A percentile compares a stretch with the other conserved stretches of the same genome.
Conservation (phyloP, 2,797 vertebrate species). For the Eutrigla gurnardus region DNA sequence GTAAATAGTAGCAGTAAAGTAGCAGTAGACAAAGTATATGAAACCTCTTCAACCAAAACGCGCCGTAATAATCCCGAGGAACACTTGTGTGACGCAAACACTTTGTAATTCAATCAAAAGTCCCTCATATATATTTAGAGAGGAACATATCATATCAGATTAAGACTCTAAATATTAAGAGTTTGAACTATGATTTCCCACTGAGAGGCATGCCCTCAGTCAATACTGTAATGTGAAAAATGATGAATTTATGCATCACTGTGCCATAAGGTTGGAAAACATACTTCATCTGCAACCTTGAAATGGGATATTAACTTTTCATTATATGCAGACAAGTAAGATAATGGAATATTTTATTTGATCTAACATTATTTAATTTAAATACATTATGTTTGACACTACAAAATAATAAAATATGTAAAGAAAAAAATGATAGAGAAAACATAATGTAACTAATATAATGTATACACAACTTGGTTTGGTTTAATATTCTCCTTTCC, state of each 20-base stretch:
- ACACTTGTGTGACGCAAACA: conserved; percentile 5
- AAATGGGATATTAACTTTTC: conserved; percentile 42
- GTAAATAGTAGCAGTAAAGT: too few species aligned
- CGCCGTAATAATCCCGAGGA: not conserved
- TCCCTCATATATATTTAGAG: conserved; percentile 6
- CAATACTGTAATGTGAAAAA: conserved; percentile 17
- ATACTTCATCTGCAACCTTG: conserved; percentile 34
- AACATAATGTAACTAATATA: not conserved
- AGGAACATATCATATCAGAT: conserved; percentile 23
- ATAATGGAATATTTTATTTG: conserved; percentile 30
- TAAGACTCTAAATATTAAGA: conserved; percentile 24
- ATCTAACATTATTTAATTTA: conserved; percentile 14
- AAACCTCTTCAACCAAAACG: not conserved
- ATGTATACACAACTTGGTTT: not conserved
- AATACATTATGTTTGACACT: not conserved
- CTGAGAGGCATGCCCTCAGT: not conserved
- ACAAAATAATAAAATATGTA: not conserved
- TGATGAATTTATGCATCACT: conserved; percentile 22
- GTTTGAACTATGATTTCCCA: conserved; percentile 5
- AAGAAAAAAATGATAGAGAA: not conserved
- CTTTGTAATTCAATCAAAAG: conserved; percentile 52
- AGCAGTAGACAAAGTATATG: not conserved
- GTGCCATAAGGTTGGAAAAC: not conserved
- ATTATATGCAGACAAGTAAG: conserved; percentile 10
- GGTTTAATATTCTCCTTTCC: not conserved